Evolutionary conservation across 92 coral and sea anemone genomes (phyloP).

Genomic region (Hydrozoanthus gracilis): DNA sequence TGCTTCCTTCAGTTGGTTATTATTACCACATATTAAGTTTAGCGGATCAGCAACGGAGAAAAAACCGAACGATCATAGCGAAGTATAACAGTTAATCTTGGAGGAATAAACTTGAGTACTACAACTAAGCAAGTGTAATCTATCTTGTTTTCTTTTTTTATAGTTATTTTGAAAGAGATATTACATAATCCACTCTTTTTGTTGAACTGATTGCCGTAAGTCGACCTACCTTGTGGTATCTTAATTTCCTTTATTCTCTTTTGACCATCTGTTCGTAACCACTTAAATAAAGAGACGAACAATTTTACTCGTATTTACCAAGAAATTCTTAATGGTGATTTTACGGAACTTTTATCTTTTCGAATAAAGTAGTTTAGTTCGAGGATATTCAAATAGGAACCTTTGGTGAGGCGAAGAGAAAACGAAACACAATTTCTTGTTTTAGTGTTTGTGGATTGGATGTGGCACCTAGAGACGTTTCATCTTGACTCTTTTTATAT

Average conservation of each 20-base stretch:
- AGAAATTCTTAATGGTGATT: neutral
- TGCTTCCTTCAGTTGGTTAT: conserved; percentile 55
- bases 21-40: conserved; percentile 74
- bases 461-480: conserved; percentile 6
- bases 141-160: conserved; percentile 4
- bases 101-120: conserved; percentile 5
- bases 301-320: neutral
- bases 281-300: neutral
- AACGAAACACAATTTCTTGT: neutral
- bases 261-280: conserved; percentile 19
- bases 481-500: conserved; percentile 6
- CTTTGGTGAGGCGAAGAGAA: neutral
- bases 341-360: neutral
- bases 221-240: neutral
- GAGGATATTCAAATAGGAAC: neutral
- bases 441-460: neutral
- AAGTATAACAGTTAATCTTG: neutral
- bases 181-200: conserved; percentile 38
- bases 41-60: conserved; percentile 18
- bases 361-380: neutral
- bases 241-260: conserved; percentile 12
- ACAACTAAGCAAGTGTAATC: conserved; percentile 24
- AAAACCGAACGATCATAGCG: neutral
- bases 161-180: conserved; percentile 22
- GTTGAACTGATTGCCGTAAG: neutral